These are phyloP conservation scores for Takifugu ocellatus DNA, from an alignment of 2,797 vertebrate genomes.

Conservation along the genomic window DNA sequence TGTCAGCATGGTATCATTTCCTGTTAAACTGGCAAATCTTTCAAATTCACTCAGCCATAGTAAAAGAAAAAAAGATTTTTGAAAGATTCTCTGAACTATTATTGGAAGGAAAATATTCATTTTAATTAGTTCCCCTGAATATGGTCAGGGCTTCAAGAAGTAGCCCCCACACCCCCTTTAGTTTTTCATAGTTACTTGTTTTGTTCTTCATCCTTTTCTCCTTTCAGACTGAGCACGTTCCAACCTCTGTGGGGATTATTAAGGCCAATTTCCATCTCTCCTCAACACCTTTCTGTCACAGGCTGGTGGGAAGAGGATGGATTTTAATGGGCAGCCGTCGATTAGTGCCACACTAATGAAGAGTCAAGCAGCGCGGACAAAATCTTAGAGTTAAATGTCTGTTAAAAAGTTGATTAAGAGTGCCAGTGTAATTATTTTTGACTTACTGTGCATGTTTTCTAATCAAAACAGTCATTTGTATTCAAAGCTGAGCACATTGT, in stretches of 20 bases:
- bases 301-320: slow-evolving; percentile 19
- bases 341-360: slow-evolving; percentile 52
- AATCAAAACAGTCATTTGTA: too few relatives aligned
- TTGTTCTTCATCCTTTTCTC: background rate
- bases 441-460: too few relatives aligned
- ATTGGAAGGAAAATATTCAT: too few relatives aligned
- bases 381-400: background rate
- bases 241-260: slow-evolving; percentile 45
- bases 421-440: too few relatives aligned
- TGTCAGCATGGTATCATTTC: too few relatives aligned
- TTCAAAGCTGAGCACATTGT: too few relatives aligned
- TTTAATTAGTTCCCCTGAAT: too few relatives aligned
- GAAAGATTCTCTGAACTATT: too few relatives aligned
- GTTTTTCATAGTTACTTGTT: slow-evolving; percentile 18
- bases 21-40: background rate
- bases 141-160: too few relatives aligned
- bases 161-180: too few relatives aligned
- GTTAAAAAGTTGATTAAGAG: background rate
- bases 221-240: slow-evolving; percentile 14
- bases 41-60: too few relatives aligned
- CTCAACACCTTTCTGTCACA: slow-evolving; percentile 37
- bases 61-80: too few relatives aligned
- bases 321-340: slow-evolving; percentile 54
- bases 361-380: slow-evolving; percentile 30
- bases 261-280: slow-evolving; percentile 60